Evolutionary conservation across 2,113 vertebrate species (phyloP).

Genomic region (Acanthochromis polyacanthus): DNA sequence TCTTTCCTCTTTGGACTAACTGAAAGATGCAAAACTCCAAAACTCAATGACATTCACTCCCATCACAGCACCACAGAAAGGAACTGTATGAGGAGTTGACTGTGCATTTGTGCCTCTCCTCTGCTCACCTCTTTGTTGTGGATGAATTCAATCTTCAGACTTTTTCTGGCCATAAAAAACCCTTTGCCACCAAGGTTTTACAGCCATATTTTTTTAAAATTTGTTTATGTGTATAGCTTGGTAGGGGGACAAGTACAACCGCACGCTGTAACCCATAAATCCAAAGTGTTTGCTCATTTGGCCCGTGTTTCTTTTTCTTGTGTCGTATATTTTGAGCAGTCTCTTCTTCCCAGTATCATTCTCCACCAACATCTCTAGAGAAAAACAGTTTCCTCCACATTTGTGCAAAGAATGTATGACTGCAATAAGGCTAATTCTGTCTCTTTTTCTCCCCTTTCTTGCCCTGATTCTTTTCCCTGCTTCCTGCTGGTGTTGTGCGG

Average conservation of each 20-base stretch:
- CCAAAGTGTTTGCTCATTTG: slow-evolving; percentile 32
- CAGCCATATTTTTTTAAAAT: slow-evolving; percentile 29
- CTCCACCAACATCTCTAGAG: slow-evolving; percentile 13
- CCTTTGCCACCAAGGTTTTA: slow-evolving; percentile 56
- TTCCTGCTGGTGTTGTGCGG: slow-evolving; percentile 21
- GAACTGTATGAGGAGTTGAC: slow-evolving; percentile 14
- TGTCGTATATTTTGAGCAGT: slow-evolving; percentile 33
- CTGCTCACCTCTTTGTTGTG: not conserved
- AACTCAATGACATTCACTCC: slow-evolving; percentile 11
- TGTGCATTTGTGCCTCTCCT: not conserved
- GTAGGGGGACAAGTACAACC: slow-evolving; percentile 26
- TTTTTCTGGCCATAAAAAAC: slow-evolving; percentile 50
- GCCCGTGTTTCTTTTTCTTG: slow-evolving; percentile 37
- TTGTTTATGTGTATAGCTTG: slow-evolving; percentile 49
- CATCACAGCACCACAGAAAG: slow-evolving; percentile 4
- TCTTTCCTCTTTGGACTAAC: slow-evolving; percentile 46
- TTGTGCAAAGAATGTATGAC: slow-evolving; percentile 39
- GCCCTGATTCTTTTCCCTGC: slow-evolving; percentile 13
- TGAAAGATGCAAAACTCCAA: slow-evolving; percentile 36
- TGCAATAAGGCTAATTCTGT: slow-evolving; percentile 62
- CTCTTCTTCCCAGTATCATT: slow-evolving; percentile 23
- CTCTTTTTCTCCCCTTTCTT: slow-evolving; percentile 26
- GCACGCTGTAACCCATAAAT: slow-evolving; percentile 32
- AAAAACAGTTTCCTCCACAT: slow-evolving; percentile 37
- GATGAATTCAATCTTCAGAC: slow-evolving; percentile 43